A percentile compares a stretch with the other conserved stretches of the same genome.
These are phyloP conservation scores for Plagiodera versicolora DNA, from an alignment of 2,888 invertebrate genomes.

Conservation along the genomic window DNA sequence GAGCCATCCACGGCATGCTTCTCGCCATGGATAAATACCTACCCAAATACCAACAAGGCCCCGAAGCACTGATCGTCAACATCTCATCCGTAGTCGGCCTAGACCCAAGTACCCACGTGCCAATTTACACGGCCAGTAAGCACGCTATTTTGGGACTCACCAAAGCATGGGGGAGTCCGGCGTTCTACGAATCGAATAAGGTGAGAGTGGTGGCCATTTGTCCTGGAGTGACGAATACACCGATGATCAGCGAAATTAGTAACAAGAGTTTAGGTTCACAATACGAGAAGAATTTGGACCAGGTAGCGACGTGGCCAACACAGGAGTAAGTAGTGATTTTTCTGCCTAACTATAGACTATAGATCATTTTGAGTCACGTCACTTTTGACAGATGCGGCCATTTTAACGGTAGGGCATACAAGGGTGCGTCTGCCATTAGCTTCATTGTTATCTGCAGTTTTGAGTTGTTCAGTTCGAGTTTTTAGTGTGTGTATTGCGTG, in stretches of 20 bases:
- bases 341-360: too few species aligned
- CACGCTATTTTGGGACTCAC: slow-evolving; percentile 21
- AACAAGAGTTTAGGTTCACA: slow-evolving; percentile 24
- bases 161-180: slow-evolving; percentile 19
- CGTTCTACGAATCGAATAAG: slow-evolving; percentile 47
- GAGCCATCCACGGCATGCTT: slow-evolving; percentile 32
- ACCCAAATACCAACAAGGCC: slow-evolving; percentile 15
- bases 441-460: too few species aligned
- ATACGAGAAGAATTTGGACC: slow-evolving; percentile 20
- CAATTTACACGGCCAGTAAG: slow-evolving; percentile 23
- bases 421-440: too few species aligned
- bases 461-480: too few species aligned
- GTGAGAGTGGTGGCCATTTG: slow-evolving; percentile 58
- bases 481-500: too few species aligned
- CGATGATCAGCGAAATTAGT: slow-evolving; percentile 36
- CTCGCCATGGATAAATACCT: slow-evolving; percentile 26
- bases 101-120: slow-evolving; percentile 9
- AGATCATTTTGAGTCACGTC: too few species aligned
- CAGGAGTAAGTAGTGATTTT: slow-evolving; percentile 29
- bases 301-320: slow-evolving; percentile 6
- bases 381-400: too few species aligned
- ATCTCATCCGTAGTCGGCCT: slow-evolving; percentile 22
- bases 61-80: slow-evolving; percentile 25
- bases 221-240: slow-evolving; percentile 58
- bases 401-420: too few species aligned